These are phyloP conservation scores for Pseudomyrmex pallidus DNA, from an alignment of 1,140 invertebrate species.

Conservation along the genomic window DNA sequence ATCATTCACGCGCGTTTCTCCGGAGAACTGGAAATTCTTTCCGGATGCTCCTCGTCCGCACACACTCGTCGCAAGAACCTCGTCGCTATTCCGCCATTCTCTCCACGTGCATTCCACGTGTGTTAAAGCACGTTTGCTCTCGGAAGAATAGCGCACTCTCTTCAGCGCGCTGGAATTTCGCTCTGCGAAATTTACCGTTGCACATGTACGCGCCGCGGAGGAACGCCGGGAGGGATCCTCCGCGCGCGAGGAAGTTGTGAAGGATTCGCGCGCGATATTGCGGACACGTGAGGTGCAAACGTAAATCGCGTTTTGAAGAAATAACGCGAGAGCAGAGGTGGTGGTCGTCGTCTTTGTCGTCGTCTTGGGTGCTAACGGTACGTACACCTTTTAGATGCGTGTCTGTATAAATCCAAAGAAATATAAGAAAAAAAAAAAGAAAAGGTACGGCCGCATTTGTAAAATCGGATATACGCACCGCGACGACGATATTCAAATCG, in stretches of 20 bases:
- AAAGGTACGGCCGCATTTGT: slow-evolving; percentile 45
- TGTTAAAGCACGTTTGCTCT: neutral
- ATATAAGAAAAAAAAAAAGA: neutral
- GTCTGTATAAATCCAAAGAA: slow-evolving; percentile 34
- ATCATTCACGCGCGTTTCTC: neutral
- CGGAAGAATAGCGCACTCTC: slow-evolving; percentile 37
- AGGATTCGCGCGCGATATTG: slow-evolving; percentile 48
- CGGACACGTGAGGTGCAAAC: slow-evolving; percentile 42
- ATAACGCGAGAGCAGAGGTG: slow-evolving; percentile 36
- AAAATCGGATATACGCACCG: slow-evolving; percentile 33
- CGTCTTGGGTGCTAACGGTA: slow-evolving; percentile 61
- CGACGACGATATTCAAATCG: slow-evolving; percentile 32
- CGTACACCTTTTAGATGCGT: slow-evolving; percentile 36
- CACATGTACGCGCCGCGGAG: neutral
- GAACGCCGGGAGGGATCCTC: slow-evolving; percentile 25
- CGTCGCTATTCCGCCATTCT: neutral
- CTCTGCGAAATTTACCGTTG: slow-evolving; percentile 51
- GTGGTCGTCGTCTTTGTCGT: slow-evolving; percentile 43
- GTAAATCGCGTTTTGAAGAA: slow-evolving; percentile 42
- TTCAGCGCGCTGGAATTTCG: slow-evolving; percentile 39
- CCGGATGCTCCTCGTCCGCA: neutral
- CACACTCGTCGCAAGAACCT: neutral
- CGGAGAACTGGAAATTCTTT: neutral
- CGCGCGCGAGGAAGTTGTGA: slow-evolving; percentile 34
- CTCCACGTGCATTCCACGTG: slow-evolving; percentile 36